Percentiles rank a stretch among this genome's conserved stretches.
Evolutionary conservation across 2,797 vertebrate genomes (phyloP).

Genomic region (Gila robusta): DNA sequence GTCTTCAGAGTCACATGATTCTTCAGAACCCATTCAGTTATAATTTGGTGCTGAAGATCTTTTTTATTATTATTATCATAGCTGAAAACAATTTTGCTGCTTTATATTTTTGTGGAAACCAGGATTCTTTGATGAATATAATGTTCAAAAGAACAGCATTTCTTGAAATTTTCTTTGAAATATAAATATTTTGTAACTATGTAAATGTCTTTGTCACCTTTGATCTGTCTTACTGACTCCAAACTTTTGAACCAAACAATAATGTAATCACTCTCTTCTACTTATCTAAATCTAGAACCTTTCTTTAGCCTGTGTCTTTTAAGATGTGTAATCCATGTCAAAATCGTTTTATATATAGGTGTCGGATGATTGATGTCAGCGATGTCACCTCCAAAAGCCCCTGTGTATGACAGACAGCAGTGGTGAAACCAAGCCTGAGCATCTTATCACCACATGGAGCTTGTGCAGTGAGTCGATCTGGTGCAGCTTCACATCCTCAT

Average conservation of each 20-base stretch:
- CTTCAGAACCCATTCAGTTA: not conserved
- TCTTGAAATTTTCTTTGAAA: not conserved
- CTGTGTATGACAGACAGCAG: constrained; percentile 20
- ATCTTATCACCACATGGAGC: constrained; percentile 31
- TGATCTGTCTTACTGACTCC: not conserved
- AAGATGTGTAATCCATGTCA: not conserved
- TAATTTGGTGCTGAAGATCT: not conserved
- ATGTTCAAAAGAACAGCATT: not conserved
- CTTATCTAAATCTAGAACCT: not conserved
- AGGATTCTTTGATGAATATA: not conserved
- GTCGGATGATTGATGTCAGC: not conserved
- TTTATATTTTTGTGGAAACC: not conserved
- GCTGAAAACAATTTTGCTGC: not conserved
- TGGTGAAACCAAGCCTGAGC: constrained; percentile 1
- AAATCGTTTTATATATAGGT: constrained; percentile 1
- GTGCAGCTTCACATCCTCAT: constrained; percentile 46
- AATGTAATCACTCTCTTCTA: not conserved
- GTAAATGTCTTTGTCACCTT: not conserved
- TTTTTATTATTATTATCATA: not conserved
- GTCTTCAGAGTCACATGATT: not conserved
- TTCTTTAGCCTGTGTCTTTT: not conserved
- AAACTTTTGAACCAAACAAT: not conserved
- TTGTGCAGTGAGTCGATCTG: constrained; percentile 41
- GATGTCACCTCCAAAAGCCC: constrained; percentile 20
- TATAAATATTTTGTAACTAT: not conserved